phyloP scores from a whole-genome alignment of 2,113 vertebrate species.

The Microcebus lehilahytsara region DNA sequence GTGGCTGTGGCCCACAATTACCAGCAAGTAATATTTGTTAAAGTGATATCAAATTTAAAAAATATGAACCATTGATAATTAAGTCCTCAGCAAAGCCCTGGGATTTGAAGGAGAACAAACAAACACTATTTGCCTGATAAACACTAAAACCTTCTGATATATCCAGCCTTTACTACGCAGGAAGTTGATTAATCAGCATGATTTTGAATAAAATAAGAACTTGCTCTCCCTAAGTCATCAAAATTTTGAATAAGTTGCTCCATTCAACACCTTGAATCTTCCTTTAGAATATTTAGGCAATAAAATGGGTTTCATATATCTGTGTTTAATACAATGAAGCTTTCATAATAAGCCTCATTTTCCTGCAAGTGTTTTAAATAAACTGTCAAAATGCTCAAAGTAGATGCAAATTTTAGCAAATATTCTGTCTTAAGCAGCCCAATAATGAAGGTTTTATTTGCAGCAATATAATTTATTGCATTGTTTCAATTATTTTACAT shows the following conservation, averaged over 20 bases:
- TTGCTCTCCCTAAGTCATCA: background rate
- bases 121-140: background rate
- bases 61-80: background rate
- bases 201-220: background rate
- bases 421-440: background rate
- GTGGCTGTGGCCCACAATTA: background rate
- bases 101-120: background rate
- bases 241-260: background rate
- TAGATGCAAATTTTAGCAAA: background rate
- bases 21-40: background rate
- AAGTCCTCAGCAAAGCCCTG: background rate
- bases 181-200: background rate
- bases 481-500: background rate
- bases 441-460: slow-evolving; percentile 12
- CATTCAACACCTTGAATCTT: background rate
- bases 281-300: background rate
- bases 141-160: background rate
- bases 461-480: background rate
- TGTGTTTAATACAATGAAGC: background rate
- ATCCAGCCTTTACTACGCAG: background rate
- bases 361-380: background rate
- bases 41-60: background rate
- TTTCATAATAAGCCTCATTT: background rate
- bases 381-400: background rate
- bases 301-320: background rate